Percentiles rank a stretch among this genome's conserved stretches.
Evolutionary conservation across 2,113 vertebrate genomes (phyloP).

Genomic region (Myotis brandtii): DNA sequence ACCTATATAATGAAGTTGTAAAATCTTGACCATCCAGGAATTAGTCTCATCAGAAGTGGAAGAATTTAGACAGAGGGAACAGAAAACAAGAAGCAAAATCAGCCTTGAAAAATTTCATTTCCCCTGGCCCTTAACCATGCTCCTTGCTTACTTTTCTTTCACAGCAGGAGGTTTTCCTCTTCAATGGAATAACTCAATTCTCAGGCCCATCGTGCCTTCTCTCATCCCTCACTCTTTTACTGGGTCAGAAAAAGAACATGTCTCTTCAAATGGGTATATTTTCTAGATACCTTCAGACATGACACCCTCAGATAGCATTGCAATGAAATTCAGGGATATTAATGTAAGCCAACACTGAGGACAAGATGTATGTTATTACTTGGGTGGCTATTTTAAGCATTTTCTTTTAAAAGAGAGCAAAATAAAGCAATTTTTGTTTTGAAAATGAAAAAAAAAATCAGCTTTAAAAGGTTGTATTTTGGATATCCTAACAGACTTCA

Average conservation of each 20-base stretch:
- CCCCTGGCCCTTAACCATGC: neutral
- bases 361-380: neutral
- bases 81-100: neutral
- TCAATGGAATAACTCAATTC: neutral
- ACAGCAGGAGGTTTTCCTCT: neutral
- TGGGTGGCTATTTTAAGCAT: neutral
- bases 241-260: neutral
- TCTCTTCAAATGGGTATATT: neutral
- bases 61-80: neutral
- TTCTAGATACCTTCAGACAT: neutral
- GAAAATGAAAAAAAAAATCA: neutral
- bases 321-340: neutral
- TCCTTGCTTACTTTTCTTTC: neutral
- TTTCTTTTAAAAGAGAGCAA: constrained; percentile 1
- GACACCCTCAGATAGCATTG: neutral
- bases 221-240: neutral
- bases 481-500: neutral
- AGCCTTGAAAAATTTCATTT: neutral
- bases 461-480: neutral
- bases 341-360: neutral
- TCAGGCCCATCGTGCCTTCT: neutral
- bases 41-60: neutral
- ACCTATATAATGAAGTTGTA: neutral
- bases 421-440: neutral
- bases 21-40: neutral